phyloP scores from a whole-genome alignment of 1,140 invertebrate genomes.

The Drosophila equinoxialis region DNA sequence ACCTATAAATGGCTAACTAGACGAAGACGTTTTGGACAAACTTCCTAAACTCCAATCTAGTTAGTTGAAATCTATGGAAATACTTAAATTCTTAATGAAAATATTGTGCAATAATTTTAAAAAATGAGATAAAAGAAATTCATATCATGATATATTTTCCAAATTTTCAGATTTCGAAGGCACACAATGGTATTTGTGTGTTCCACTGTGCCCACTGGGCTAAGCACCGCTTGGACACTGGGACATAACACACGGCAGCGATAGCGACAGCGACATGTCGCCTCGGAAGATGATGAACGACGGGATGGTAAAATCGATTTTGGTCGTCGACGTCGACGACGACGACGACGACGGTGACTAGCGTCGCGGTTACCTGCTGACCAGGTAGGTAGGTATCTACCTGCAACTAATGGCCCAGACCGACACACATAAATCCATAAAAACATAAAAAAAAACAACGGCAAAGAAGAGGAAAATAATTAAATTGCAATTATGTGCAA shows the following conservation, averaged over 20 bases:
- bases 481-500: slow-evolving; percentile 81
- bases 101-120: too few species aligned
- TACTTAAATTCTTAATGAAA: too few species aligned
- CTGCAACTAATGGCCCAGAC: slow-evolving; percentile 62
- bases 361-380: slow-evolving; percentile 39
- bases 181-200: background rate
- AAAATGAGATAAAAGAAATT: background rate
- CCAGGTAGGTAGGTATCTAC: slow-evolving; percentile 27
- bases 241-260: background rate
- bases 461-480: slow-evolving; percentile 60
- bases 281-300: slow-evolving; percentile 14
- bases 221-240: slow-evolving; percentile 1
- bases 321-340: background rate
- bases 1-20: too few species aligned
- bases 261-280: slow-evolving; percentile 1
- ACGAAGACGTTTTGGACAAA: too few species aligned
- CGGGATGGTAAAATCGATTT: slow-evolving; percentile 18
- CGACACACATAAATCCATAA: slow-evolving; percentile 78
- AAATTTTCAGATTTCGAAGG: too few species aligned
- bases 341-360: background rate
- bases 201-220: background rate
- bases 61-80: too few species aligned
- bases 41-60: too few species aligned
- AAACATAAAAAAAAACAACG: slow-evolving; percentile 57
- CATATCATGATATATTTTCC: background rate